Evolutionary conservation across 2,113 vertebrate genomes (phyloP), one percentile per base, ranked within the genome.

Genomic region (Phainopepla nitens): DNA sequence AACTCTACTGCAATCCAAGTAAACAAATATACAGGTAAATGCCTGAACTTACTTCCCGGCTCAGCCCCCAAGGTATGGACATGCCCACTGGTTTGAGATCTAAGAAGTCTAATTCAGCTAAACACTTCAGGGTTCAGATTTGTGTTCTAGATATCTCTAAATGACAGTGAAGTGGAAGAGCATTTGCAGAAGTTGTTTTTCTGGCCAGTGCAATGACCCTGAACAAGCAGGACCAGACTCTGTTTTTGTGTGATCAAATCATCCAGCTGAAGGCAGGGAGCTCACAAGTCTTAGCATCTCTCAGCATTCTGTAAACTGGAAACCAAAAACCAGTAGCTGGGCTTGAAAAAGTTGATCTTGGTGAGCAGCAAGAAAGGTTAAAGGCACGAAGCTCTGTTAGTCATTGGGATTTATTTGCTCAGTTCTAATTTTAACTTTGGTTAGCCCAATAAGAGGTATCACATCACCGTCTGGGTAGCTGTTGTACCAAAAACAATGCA

Each of bases 371-470:
- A 90, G 80, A 94, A 90, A 94, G 82, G 90, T 95, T 95, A 95
- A 96, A 93, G n/a, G 49, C 39, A 80, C 2, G 0, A 88, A 78
- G 10, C 18, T 60, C 68, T 49, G 56, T 94, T 96, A 95, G 56
- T 92, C 88, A 92, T 6, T 68, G 89, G 82, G 90, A 89, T 90
- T 94, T 96, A 92, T 94, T 90, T 87, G 82, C 94, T 96, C 82
- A 76, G 69, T 71, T 94, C 93, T 96, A 95, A 96, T 92, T 96
- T 97, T 97, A 96, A 76, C 61, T 94, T 91, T 76, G 87, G 87
- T 95, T 92, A 95, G 96, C 73, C 92, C 93, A 94, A 39, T 95
- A 96, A 95, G 92, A 95, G 88, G 86, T 94, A 93, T 96, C 94
- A 93, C 93, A 94, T 96, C 90, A 92, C 96, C 1, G 90, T 95